Evolutionary conservation across 1,140 invertebrate species (phyloP), one percentile per base, ranked within the genome.

Genomic region (Scaptomyza pallida): DNA sequence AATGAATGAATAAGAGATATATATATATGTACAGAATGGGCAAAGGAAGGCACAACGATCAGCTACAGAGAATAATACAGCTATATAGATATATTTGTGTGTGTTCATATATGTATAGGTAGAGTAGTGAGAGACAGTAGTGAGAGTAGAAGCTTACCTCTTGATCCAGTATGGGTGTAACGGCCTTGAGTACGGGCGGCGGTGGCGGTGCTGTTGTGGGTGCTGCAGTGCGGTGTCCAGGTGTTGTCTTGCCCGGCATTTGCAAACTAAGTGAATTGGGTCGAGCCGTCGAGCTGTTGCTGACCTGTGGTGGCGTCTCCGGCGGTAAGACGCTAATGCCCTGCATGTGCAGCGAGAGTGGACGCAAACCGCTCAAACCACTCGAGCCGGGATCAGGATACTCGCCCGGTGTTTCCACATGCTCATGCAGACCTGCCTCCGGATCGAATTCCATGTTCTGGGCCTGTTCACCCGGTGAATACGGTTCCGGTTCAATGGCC

Each of bases 301-400:
- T 56, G 10, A 5, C 21, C 43, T 13, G 91, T 17, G 71, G 56
- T 2, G 93, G 92, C 13, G 93, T 93, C 48, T 93, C 92, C 6
- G 94, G 93, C 1, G 94, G 93, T 48, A 94, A 69, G 6, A 93
- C 92, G 35, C 92, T 93, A 63, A 93, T 92, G 16, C 93, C 93
- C 35, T 92, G 92, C 78, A 86, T 69, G 5, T 92, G 92, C 78
- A 86, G 72, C 30, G 92, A 92, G 12, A 97, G 90, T 3, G 96
- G 96, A 63, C 96, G 93, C 30, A 95, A 92, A 9, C 95, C 96
- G 47, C 95, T 95, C 68, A 97, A 92, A 21, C 96, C 96, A 45
- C 93, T 94, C 55, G 94, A 92, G 6, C 94, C 94, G 0, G 94
- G 94, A 92, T 96, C 95, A 0, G 95, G 95, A 76, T 94, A 92